Percentiles rank a stretch among this genome's conserved stretches.
phyloP scores from a whole-genome alignment of 2,888 invertebrate genomes.

The Xanthia icteritia region DNA sequence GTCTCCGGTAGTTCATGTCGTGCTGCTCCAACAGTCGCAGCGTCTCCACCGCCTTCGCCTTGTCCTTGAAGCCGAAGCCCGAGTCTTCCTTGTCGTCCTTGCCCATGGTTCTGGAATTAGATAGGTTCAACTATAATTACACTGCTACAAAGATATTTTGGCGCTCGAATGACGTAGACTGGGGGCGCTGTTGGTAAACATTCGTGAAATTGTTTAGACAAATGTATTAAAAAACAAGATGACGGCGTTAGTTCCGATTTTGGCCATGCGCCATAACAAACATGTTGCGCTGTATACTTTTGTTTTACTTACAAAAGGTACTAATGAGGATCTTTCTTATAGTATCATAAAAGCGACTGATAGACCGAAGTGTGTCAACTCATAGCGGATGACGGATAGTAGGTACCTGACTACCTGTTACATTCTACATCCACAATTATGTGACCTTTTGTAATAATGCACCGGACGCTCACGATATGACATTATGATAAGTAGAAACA shows the following conservation, averaged over 20 bases:
- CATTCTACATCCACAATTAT: neutral
- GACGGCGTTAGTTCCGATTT: neutral
- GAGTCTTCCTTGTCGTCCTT: conserved; percentile 90
- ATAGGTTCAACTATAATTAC: neutral
- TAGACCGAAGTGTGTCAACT: neutral
- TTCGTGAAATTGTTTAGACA: neutral
- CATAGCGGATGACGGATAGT: neutral
- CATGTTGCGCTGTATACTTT: neutral
- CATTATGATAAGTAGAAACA: neutral
- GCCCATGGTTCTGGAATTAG: conserved; percentile 77
- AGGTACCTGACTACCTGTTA: neutral
- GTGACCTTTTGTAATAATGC: neutral
- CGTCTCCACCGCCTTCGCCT: conserved; percentile 92
- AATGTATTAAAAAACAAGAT: too few species aligned
- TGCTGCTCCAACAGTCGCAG: conserved; percentile 91
- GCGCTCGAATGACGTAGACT: neutral
- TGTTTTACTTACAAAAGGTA: neutral
- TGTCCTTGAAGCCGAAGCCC: conserved; percentile 93
- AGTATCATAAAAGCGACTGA: neutral
- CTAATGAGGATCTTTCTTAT: neutral
- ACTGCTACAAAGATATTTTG: neutral
- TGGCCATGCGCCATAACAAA: too few species aligned
- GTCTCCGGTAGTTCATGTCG: conserved; percentile 91
- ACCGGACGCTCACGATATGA: neutral
- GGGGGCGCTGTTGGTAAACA: neutral